Percentiles rank a stretch among this genome's conserved stretches.
Evolutionary conservation across 2,888 invertebrate genomes (phyloP).

Genomic region (Liopterus haemorrhoidalis): DNA sequence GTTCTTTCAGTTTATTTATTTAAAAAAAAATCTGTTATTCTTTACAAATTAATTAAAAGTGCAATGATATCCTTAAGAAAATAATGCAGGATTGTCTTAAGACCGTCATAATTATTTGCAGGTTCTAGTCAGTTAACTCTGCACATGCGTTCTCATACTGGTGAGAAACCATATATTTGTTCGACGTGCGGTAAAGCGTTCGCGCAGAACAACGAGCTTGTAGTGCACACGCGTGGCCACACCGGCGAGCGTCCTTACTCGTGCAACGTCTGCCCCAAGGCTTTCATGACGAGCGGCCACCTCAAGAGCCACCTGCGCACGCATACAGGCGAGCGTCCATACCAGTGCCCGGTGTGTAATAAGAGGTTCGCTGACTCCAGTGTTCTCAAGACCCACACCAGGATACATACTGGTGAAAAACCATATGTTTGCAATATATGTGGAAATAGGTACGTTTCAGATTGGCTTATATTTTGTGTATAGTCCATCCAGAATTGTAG

Average conservation of each 20-base stretch:
- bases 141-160: conserved; percentile 17
- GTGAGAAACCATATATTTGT: conserved; percentile 18
- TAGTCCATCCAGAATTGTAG: no score
- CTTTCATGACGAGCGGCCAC: conserved; percentile 17
- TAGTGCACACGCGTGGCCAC: conserved; percentile 14
- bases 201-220: conserved; percentile 17
- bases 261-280: conserved; percentile 17
- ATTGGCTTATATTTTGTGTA: no score
- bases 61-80: neutral
- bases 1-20: no score
- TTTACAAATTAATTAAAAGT: neutral
- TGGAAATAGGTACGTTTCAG: no score
- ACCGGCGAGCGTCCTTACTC: conserved; percentile 16
- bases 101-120: neutral
- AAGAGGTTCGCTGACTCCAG: conserved; percentile 16
- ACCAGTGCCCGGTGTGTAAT: conserved; percentile 11
- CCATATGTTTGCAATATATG: conserved; percentile 15
- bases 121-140: conserved; percentile 18
- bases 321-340: conserved; percentile 18
- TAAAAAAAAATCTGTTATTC: no score
- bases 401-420: conserved; percentile 17
- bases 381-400: conserved; percentile 12
- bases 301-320: conserved; percentile 16
- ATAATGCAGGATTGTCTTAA: neutral
- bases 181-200: conserved; percentile 14